A percentile compares a stretch with the other conserved stretches of the same genome.
These are phyloP conservation scores for Conger conger DNA, from an alignment of 2,113 vertebrate genomes.

Conservation along the genomic window DNA sequence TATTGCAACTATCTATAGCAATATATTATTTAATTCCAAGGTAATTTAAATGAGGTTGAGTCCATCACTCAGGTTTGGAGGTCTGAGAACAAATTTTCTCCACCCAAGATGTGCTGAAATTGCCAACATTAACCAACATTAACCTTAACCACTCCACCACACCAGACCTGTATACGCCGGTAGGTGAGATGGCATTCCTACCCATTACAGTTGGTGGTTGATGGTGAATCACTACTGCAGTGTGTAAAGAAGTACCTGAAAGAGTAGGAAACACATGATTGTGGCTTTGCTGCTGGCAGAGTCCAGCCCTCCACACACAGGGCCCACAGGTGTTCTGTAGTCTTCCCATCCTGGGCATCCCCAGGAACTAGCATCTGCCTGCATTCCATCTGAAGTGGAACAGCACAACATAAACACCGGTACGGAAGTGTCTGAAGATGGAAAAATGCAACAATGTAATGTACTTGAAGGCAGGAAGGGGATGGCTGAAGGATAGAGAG, in stretches of 20 bases:
- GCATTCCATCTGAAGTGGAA: slow-evolving; percentile 59
- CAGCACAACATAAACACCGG: background rate
- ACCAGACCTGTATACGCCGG: too few species aligned
- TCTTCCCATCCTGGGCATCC: slow-evolving; percentile 39
- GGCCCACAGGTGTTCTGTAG: slow-evolving; percentile 50
- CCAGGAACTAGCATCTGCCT: slow-evolving; percentile 56
- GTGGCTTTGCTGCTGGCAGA: slow-evolving; percentile 42
- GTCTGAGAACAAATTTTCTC: too few species aligned
- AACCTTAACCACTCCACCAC: too few species aligned
- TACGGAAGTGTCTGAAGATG: background rate
- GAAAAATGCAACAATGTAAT: background rate
- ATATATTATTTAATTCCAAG: too few species aligned
- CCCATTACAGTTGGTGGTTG: background rate
- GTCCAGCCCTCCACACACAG: slow-evolving; percentile 69
- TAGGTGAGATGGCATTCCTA: too few species aligned
- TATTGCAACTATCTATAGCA: too few species aligned
- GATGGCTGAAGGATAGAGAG: background rate
- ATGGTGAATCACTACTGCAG: background rate
- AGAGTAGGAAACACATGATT: slow-evolving; percentile 67
- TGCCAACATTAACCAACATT: too few species aligned
- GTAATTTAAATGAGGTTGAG: too few species aligned
- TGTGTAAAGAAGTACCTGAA: slow-evolving; percentile 60
- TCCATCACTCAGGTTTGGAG: too few species aligned
- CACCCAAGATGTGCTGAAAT: too few species aligned
- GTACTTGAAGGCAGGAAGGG: background rate